Evolutionary conservation across 2,797 vertebrate species (phyloP).

Genomic region (Helarctos malayanus): DNA sequence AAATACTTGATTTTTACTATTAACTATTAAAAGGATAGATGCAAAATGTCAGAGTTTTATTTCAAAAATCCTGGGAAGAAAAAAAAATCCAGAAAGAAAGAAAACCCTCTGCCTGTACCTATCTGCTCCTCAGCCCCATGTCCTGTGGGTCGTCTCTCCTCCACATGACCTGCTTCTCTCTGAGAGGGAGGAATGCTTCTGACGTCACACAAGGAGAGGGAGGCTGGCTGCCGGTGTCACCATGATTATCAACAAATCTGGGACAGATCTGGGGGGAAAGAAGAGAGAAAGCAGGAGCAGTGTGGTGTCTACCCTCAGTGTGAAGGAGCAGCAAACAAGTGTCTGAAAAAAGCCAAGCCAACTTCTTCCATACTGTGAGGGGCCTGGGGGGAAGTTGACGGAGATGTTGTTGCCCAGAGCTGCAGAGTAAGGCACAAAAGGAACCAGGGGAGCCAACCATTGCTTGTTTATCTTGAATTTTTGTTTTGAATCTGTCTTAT

Average conservation of each 20-base stretch:
- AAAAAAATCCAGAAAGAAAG: not conserved
- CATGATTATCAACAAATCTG: too few species aligned
- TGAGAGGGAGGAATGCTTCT: not conserved
- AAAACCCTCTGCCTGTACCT: not conserved
- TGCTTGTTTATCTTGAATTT: not conserved
- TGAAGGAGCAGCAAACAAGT: not conserved
- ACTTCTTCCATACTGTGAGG: not conserved
- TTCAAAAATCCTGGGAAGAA: not conserved
- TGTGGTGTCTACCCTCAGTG: not conserved
- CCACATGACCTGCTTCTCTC: not conserved
- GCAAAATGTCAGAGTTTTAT: not conserved
- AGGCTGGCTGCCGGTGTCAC: not conserved
- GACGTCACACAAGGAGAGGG: not conserved
- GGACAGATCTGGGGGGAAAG: not conserved
- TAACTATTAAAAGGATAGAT: not conserved
- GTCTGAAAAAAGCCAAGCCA: not conserved
- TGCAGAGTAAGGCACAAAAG: not conserved
- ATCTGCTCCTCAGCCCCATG: not conserved
- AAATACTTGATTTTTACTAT: constrained; percentile 23
- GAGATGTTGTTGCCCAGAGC: not conserved
- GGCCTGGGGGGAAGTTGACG: not conserved
- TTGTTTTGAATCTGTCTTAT: not conserved
- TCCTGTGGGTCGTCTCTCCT: not conserved
- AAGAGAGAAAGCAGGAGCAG: not conserved
- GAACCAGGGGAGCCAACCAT: not conserved